Conservation (phyloP, 1,140 invertebrate genomes). For the Ceratina calcarata region DNA sequence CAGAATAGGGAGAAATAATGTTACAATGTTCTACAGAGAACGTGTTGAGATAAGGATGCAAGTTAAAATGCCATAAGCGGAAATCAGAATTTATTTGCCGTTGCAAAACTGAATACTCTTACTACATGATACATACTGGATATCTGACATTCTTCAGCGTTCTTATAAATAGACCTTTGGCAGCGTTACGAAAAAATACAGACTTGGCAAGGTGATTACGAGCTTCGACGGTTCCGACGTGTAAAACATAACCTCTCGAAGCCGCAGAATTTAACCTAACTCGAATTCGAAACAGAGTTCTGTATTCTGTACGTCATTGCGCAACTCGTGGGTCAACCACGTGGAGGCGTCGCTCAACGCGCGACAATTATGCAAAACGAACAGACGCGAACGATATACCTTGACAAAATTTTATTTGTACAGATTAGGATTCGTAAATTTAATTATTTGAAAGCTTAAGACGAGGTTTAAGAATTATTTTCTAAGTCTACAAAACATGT, state of each 20-base stretch:
- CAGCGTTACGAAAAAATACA: background rate
- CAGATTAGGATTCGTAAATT: too few relatives aligned
- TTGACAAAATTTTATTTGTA: too few relatives aligned
- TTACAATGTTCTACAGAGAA: background rate
- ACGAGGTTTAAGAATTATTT: too few relatives aligned
- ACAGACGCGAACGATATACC: too few relatives aligned
- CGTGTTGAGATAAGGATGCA: background rate
- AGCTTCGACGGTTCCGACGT: background rate
- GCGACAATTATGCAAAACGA: too few relatives aligned
- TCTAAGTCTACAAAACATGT: too few relatives aligned
- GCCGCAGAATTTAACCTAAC: slow-evolving; percentile 37
- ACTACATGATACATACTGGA: background rate
- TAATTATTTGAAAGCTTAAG: too few relatives aligned
- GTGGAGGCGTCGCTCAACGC: background rate
- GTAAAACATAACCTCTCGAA: slow-evolving; percentile 50
- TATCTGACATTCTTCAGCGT: background rate
- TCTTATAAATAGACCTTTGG: background rate
- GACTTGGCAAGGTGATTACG: background rate
- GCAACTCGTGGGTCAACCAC: slow-evolving; percentile 26
- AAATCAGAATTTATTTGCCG: background rate
- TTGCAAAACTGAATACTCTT: background rate
- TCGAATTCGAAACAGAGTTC: background rate
- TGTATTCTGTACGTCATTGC: slow-evolving; percentile 1
- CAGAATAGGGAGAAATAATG: too few relatives aligned
- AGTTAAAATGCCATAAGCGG: background rate